These are phyloP conservation scores for Polyploca ridens DNA, from an alignment of 2,888 invertebrate species.

Conservation along the genomic window DNA sequence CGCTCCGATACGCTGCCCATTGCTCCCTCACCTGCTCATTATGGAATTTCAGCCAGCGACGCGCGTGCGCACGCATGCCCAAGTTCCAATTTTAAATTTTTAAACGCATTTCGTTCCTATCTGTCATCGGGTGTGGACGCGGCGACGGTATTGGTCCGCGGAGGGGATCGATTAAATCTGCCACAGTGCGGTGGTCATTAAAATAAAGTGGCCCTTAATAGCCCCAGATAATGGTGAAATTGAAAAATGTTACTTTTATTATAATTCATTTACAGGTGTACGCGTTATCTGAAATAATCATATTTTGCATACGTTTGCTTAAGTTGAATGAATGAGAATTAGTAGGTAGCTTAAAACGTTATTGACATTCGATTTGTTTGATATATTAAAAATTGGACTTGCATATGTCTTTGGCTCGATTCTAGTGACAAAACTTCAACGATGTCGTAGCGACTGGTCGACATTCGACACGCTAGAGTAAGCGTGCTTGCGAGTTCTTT, in stretches of 20 bases:
- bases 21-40: constrained; percentile 70
- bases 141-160: constrained; percentile 49
- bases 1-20: constrained; percentile 52
- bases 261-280: constrained; percentile 49
- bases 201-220: constrained; percentile 71
- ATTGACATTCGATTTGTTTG: not conserved
- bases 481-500: not conserved
- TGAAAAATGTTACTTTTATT: constrained; percentile 45
- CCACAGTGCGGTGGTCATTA: constrained; percentile 68
- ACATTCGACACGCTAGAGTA: no score
- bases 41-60: constrained; percentile 56
- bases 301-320: constrained; percentile 30
- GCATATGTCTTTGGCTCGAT: not conserved
- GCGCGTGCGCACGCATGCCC: constrained; percentile 58
- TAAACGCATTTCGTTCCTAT: constrained; percentile 74
- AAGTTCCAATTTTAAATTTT: constrained; percentile 64
- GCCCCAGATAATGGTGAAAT: constrained; percentile 58
- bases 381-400: not conserved
- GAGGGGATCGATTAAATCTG: constrained; percentile 70
- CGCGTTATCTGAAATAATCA: constrained; percentile 42
- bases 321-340: constrained; percentile 38
- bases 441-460: no score
- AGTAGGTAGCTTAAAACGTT: constrained; percentile 30
- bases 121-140: constrained; percentile 76
- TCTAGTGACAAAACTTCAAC: no score